Evolutionary conservation across 2,888 invertebrate genomes (phyloP).

Genomic region (Zhengitettix transpicula): DNA sequence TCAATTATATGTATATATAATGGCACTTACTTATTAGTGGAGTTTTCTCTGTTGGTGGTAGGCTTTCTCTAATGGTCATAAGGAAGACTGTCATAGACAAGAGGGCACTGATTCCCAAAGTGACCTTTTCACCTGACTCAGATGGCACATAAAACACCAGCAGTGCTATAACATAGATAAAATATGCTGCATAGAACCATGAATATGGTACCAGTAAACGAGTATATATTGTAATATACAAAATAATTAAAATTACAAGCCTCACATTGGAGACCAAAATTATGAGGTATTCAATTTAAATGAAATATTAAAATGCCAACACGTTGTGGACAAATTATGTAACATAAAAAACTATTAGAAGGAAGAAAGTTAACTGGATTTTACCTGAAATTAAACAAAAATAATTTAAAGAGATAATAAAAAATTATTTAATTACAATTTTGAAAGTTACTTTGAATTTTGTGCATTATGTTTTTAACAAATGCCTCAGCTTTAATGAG

Average conservation of each 20-base stretch:
- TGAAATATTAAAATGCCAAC: too few species aligned
- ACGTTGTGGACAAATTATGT: too few species aligned
- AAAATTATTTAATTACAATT: too few species aligned
- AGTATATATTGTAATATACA: not conserved
- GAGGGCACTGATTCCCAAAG: constrained; percentile 71
- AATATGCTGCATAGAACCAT: not conserved
- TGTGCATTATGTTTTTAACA: too few species aligned
- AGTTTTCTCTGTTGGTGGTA: constrained; percentile 75
- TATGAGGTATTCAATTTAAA: too few species aligned
- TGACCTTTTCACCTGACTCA: constrained; percentile 76
- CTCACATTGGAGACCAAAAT: not conserved
- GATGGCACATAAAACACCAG: constrained; percentile 78
- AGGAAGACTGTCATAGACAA: constrained; percentile 77
- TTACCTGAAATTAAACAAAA: too few species aligned
- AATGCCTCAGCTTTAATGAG: too few species aligned
- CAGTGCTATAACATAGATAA: constrained; percentile 37
- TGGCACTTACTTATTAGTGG: constrained; percentile 61
- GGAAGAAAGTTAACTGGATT: too few species aligned
- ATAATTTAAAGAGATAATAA: too few species aligned
- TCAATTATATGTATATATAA: not conserved
- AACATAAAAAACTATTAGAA: too few species aligned
- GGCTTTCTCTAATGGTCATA: constrained; percentile 71
- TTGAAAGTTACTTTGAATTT: too few species aligned
- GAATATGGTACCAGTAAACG: not conserved
- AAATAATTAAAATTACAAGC: not conserved